A percentile compares a stretch with the other conserved stretches of the same genome.
These are phyloP conservation scores for Opisthocomus hoazin DNA, from an alignment of 2,113 vertebrate species.

Conservation along the genomic window DNA sequence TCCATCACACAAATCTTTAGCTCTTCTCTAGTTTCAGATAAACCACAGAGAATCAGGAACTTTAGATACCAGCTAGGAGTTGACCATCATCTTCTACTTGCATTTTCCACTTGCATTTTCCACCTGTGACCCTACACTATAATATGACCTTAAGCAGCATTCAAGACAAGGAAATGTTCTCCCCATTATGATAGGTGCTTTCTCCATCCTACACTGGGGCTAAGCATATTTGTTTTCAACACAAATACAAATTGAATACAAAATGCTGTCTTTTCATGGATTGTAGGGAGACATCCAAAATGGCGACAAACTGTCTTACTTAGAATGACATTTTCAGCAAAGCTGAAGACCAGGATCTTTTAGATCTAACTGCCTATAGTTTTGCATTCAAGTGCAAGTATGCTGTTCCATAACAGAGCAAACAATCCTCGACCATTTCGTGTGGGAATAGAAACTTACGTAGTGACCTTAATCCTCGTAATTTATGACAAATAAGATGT, in stretches of 20 bases:
- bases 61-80: no score
- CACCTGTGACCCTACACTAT: background rate
- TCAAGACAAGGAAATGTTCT: background rate
- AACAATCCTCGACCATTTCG: background rate
- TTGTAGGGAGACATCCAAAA: background rate
- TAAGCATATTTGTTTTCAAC: background rate
- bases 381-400: background rate
- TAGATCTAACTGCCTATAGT: background rate
- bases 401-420: background rate
- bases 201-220: background rate
- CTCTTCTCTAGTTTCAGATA: background rate
- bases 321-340: background rate
- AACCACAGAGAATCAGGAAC: background rate
- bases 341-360: background rate
- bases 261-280: background rate
- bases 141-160: background rate
- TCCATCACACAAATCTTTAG: background rate
- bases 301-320: background rate
- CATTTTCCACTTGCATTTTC: background rate
- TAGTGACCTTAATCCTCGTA: background rate
- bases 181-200: background rate
- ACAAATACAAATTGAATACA: background rate
- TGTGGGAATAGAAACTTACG: background rate
- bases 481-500: background rate
- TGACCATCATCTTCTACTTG: background rate